Evolutionary conservation across 2,113 vertebrate genomes (phyloP).

Genomic region (Gasterosteus nipponicus): DNA sequence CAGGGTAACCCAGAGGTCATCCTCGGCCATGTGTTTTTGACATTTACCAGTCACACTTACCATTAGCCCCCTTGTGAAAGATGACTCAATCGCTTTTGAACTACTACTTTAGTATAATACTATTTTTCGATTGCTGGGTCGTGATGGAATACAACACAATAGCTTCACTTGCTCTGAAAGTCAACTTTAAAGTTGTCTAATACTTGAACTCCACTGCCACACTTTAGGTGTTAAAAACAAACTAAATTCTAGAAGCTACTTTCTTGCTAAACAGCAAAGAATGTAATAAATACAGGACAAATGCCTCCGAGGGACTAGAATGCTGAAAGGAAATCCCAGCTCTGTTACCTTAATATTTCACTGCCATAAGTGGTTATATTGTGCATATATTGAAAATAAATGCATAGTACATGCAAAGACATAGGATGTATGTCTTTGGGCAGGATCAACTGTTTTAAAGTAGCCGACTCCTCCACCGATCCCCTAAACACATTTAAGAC

Average conservation of each 20-base stretch:
- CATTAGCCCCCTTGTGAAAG: conserved; percentile 27
- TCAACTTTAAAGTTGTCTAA: conserved; percentile 2
- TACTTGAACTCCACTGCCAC: not conserved
- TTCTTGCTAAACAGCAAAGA: conserved; percentile 37
- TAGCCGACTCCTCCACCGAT: conserved; percentile 53
- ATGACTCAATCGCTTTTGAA: conserved; percentile 47
- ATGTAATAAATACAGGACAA: conserved; percentile 31
- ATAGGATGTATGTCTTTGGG: conserved; percentile 44
- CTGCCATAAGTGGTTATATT: conserved; percentile 17
- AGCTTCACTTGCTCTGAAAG: not conserved
- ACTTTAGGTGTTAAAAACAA: conserved; percentile 7
- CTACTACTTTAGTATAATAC: not conserved
- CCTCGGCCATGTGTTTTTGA: conserved; percentile 63
- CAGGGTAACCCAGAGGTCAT: conserved; percentile 65
- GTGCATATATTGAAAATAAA: conserved; percentile 22
- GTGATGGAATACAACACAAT: not conserved
- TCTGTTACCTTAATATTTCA: conserved; percentile 41
- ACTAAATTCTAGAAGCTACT: conserved; percentile 30
- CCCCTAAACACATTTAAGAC: conserved; percentile 68
- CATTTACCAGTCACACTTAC: conserved; percentile 52
- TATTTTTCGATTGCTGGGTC: not conserved
- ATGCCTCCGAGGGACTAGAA: conserved; percentile 33
- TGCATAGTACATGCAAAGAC: conserved; percentile 51
- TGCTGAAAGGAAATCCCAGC: conserved; percentile 25
- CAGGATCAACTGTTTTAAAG: conserved; percentile 56